Percentiles rank a stretch among this genome's conserved stretches.
These are phyloP conservation scores for Hydra vulgaris DNA, from an alignment of 30 jellyfish, hydroid and myxozoan species.

Conservation along the genomic window DNA sequence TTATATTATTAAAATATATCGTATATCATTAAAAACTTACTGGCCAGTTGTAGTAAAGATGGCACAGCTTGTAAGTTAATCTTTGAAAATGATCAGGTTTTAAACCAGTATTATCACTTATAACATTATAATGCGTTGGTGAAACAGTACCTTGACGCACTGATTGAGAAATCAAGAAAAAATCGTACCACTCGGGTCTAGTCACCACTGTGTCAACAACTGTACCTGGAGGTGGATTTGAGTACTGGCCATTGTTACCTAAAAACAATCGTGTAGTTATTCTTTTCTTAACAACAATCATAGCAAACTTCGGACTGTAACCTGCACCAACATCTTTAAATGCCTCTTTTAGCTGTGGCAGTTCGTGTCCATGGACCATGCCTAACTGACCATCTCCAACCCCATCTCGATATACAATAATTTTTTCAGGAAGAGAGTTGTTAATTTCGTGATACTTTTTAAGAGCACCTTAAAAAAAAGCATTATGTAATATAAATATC, in stretches of 20 bases:
- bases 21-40: slow-evolving; percentile 36
- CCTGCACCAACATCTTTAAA: slow-evolving; percentile 43
- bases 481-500: background rate
- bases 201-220: slow-evolving; percentile 83
- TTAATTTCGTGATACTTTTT: slow-evolving; percentile 61
- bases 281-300: slow-evolving; percentile 86
- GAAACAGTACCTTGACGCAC: slow-evolving; percentile 99
- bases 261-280: slow-evolving; percentile 68
- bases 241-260: slow-evolving; percentile 28
- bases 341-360: slow-evolving; percentile 64
- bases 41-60: slow-evolving; percentile 98
- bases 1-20: too few species aligned
- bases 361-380: slow-evolving; percentile 65
- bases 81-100: slow-evolving; percentile 93
- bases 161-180: slow-evolving; percentile 87
- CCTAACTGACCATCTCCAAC: slow-evolving; percentile 98
- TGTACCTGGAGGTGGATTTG: slow-evolving; percentile 98
- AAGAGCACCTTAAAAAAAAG: slow-evolving; percentile 62
- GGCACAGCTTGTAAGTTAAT: slow-evolving; percentile 88
- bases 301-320: slow-evolving; percentile 83
- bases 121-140: slow-evolving; percentile 86
- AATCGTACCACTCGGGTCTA: slow-evolving; percentile 67
- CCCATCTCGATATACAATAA: slow-evolving; percentile 96
- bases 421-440: slow-evolving; percentile 68
- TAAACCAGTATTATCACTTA: slow-evolving; percentile 71